These are phyloP conservation scores for Guaruba guarouba DNA, from an alignment of 2,113 vertebrate species.

Conservation along the genomic window DNA sequence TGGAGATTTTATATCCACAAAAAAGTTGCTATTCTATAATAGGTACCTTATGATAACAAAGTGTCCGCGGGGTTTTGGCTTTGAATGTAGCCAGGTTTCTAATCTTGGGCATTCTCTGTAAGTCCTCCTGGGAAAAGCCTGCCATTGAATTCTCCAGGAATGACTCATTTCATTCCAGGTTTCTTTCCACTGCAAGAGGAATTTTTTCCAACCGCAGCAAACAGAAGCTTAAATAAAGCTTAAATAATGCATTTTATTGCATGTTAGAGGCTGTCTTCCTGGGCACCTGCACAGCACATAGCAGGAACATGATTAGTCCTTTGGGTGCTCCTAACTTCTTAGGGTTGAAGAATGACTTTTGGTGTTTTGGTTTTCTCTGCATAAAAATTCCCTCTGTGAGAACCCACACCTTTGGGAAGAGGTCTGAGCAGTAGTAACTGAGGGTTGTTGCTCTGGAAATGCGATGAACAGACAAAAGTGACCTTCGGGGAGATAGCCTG, in stretches of 20 bases:
- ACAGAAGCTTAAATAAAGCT: conserved; percentile 54
- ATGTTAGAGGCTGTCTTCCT: background rate
- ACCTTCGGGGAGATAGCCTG: background rate
- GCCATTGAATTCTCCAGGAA: conserved; percentile 54
- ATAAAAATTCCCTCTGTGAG: background rate
- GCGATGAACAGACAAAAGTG: background rate
- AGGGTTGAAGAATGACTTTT: background rate
- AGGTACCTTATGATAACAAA: background rate
- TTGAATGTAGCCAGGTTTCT: conserved; percentile 42
- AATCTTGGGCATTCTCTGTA: conserved; percentile 58
- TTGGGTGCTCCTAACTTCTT: background rate
- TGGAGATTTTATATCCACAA: background rate
- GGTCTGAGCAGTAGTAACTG: background rate
- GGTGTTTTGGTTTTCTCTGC: background rate
- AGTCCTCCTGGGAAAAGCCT: conserved; percentile 11
- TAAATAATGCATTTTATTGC: conserved; percentile 13
- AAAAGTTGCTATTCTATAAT: background rate
- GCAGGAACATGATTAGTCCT: background rate
- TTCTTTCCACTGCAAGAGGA: conserved; percentile 54
- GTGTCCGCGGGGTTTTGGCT: background rate
- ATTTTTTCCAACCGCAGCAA: conserved; percentile 41
- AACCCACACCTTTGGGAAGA: background rate
- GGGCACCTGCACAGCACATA: background rate
- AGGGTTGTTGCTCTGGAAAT: background rate
- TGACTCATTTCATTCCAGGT: conserved; percentile 63